Evolutionary conservation across 2,797 vertebrate genomes (phyloP), one percentile per base, ranked within the genome.

Genomic region (Takifugu rubripes): DNA sequence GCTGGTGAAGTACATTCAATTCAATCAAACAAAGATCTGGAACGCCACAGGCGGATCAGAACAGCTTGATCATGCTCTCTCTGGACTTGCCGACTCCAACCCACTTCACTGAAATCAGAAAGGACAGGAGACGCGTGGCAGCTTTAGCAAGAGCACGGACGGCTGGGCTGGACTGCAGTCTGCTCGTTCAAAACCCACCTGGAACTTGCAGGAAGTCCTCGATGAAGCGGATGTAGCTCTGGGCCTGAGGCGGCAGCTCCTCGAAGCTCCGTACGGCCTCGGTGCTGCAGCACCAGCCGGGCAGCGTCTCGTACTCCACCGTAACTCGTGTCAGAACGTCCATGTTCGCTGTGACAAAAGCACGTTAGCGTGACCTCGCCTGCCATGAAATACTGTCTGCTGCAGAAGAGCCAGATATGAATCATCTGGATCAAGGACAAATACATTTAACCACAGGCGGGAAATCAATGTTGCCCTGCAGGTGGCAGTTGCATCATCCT

Each of bases 41-140:
- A n/a, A 36, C 17, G 40, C 9, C 6, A 49, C 31, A 24, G 51
- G 7, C 1, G 8, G 52, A 74, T 92, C 87, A 94, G 54, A 90
- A 92, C 58, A 93, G 85, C 73, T 92, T 92, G 79, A 94, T 85
- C 74, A 94, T 93, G 86, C 91, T 91, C 73, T 93, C 92, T 47
- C 93, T 86, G 59, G 91, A 92, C 75, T 94, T 93, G 40, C 93
- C 92, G 15, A 94, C 91, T 55, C 93, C 93, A 1, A 94, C 89
- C 93, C 93, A 94, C 79, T 94, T 94, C 70, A 94, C 93, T 94
- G 86, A 69, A 83, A 78, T 53, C 40, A 81, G 14, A n/a, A 45
- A 14, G 27, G 24, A 47, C 17, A 15, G 29, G 6, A 49, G 14
- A 54, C 42, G 61, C 77, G 1, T 46, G 57, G 56, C 45, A 49